phyloP scores from a whole-genome alignment of 2,113 vertebrate genomes.

The Ursus arctos region DNA sequence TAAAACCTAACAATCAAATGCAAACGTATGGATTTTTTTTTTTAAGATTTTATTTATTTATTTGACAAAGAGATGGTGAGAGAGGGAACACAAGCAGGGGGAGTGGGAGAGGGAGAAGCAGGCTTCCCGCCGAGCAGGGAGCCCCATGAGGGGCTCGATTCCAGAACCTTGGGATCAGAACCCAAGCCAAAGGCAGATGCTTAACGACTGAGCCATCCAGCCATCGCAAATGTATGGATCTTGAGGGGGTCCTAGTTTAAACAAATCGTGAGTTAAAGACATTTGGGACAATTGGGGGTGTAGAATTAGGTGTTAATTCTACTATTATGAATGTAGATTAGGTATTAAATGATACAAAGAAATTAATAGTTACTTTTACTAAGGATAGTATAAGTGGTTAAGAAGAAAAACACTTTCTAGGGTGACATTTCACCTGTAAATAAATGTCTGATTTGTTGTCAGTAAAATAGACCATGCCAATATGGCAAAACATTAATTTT shows the following conservation, averaged over 20 bases:
- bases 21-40: not conserved
- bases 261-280: constrained; percentile 39
- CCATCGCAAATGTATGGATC: not conserved
- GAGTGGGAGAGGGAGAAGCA: too few relatives aligned
- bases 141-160: too few relatives aligned
- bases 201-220: too few relatives aligned
- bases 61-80: too few relatives aligned
- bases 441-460: not conserved
- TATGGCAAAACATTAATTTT: not conserved
- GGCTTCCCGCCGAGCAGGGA: too few relatives aligned
- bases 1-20: not conserved
- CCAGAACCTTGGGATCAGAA: too few relatives aligned
- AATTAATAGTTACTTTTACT: not conserved
- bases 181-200: too few relatives aligned
- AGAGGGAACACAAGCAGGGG: too few relatives aligned
- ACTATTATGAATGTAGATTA: not conserved
- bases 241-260: not conserved
- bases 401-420: not conserved
- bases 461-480: not conserved
- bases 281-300: not conserved
- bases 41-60: too few relatives aligned
- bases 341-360: constrained; percentile 15
- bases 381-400: not conserved
- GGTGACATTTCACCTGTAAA: constrained; percentile 12
- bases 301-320: not conserved